A percentile compares a stretch with the other conserved stretches of the same genome.
phyloP scores from a whole-genome alignment of 1,140 invertebrate genomes.

The Drosophila asahinai region DNA sequence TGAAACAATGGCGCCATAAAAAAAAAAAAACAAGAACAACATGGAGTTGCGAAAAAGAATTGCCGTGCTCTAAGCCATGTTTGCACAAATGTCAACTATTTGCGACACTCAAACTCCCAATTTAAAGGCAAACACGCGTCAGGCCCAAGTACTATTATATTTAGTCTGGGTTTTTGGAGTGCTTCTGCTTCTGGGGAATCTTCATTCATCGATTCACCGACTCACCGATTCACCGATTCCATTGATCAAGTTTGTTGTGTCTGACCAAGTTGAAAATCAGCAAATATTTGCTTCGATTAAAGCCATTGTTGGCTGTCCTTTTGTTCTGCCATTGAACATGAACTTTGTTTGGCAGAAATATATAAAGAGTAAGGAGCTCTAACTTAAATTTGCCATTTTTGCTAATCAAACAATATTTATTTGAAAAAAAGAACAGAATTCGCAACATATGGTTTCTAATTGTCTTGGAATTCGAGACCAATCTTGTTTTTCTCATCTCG shows the following conservation, averaged over 20 bases:
- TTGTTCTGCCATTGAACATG: slow-evolving; percentile 19
- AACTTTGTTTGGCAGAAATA: slow-evolving; percentile 9
- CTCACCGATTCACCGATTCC: neutral
- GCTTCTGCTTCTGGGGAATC: slow-evolving; percentile 15
- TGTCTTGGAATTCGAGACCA: neutral
- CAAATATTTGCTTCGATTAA: neutral
- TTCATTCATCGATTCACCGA: slow-evolving; percentile 31
- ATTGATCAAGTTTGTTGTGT: slow-evolving; percentile 13
- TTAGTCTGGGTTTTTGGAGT: neutral
- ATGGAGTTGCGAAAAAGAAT: neutral
- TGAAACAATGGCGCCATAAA: neutral
- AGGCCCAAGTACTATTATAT: neutral
- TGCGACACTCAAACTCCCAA: slow-evolving; percentile 3
- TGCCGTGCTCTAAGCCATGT: neutral
- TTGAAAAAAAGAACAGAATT: neutral
- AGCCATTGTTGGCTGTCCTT: neutral
- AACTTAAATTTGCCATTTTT: neutral
- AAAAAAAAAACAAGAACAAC: neutral
- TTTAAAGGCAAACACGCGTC: neutral
- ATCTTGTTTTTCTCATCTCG: neutral
- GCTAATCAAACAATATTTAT: neutral
- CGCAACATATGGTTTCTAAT: slow-evolving; percentile 9
- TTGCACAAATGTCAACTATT: slow-evolving; percentile 32
- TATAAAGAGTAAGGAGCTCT: neutral
- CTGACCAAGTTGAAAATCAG: neutral